Evolutionary conservation across 2,797 vertebrate genomes (phyloP), one percentile per base, ranked within the genome.

Genomic region (Moxostoma hubbsi): DNA sequence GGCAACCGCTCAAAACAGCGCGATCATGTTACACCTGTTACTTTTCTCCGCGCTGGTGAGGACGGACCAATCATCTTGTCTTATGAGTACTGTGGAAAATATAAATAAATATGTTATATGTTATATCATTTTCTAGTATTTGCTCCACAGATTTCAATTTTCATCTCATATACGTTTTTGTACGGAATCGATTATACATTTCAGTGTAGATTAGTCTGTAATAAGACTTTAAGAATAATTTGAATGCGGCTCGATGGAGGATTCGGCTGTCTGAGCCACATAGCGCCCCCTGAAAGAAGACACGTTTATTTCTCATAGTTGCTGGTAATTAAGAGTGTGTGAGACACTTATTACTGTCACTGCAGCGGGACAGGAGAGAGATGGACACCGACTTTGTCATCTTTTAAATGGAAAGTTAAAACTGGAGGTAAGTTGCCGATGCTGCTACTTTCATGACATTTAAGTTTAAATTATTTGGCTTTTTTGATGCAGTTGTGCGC

Each of bases 211-310:
- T 1, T 7, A 1, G 9, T 46, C 9, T 55, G 11, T 1, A 43
- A 1, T 46, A 12, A 13, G 5, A 2, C 16, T 7, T 8, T 7
- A 5, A 16, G 6, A 11, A 16, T 12, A 12, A 13, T 72, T 9
- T 18, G 9, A 24, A 12, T 49, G 55, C 45, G 2, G 57, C 6
- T 59, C 45, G 47, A 72, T 8, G 0, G 45, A 12, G 15, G 16
- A 24, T 72, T 59, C 1, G 4, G 7, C 12, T 9, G 49, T 4
- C 8, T 66, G 63, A 66, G 1, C 49, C 73, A 53, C 54, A 9
- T n/a, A 6, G 70, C 74, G 43, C 74, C 74, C 9, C 74, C 74
- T 76, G 9, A 4, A 58, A 63, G 3, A 67, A 24, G 9, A 46
- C 36, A 12, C 4, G 59, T 5, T 7, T 8, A 58, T 47, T 13